Conservation (phyloP, 2,888 invertebrate species). For the Drosophila neonasuta region DNA sequence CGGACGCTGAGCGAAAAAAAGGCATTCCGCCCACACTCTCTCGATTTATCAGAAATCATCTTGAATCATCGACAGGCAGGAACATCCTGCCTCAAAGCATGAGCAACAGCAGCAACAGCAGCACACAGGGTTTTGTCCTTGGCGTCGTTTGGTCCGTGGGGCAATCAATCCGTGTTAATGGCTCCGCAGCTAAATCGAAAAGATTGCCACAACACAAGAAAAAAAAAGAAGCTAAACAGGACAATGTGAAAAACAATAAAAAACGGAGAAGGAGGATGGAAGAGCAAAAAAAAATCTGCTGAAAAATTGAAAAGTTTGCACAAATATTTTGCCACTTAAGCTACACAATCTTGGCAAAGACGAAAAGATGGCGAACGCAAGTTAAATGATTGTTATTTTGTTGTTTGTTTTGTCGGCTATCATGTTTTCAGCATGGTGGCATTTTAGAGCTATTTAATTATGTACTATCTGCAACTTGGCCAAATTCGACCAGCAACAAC, state of each 20-base stretch:
- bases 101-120: slow-evolving; percentile 34
- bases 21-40: slow-evolving; percentile 20
- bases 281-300: slow-evolving; percentile 17
- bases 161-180: slow-evolving; percentile 77
- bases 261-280: slow-evolving; percentile 5
- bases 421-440: slow-evolving; percentile 28
- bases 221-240: slow-evolving; percentile 4
- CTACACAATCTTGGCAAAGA: slow-evolving; percentile 48
- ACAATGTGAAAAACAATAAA: not conserved
- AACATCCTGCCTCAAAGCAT: slow-evolving; percentile 45
- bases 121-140: slow-evolving; percentile 60
- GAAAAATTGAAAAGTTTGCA: slow-evolving; percentile 59
- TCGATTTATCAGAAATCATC: slow-evolving; percentile 32
- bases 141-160: slow-evolving; percentile 68
- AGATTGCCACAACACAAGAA: slow-evolving; percentile 52
- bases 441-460: slow-evolving; percentile 69
- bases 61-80: not conserved
- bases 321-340: slow-evolving; percentile 71
- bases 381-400: slow-evolving; percentile 53
- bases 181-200: slow-evolving; percentile 71
- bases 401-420: slow-evolving; percentile 18
- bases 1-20: slow-evolving; percentile 13
- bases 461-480: slow-evolving; percentile 58
- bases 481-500: slow-evolving; percentile 45
- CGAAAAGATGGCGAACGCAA: slow-evolving; percentile 38